Conservation (phyloP, 1,140 invertebrate genomes). For the Scaptomyza pallida region DNA sequence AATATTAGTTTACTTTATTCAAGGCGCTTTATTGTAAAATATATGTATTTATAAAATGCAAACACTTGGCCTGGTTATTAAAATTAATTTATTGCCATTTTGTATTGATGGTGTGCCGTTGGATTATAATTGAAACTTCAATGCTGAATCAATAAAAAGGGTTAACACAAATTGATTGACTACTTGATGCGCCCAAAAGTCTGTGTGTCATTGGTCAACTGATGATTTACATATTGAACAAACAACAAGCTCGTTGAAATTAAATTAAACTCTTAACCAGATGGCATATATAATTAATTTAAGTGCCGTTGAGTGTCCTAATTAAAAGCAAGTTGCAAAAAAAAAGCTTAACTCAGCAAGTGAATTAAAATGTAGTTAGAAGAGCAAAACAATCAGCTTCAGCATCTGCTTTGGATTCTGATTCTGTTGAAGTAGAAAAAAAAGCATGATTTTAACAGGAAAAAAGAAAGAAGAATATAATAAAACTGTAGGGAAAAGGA, state of each 20-base stretch:
- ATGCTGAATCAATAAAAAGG: no score
- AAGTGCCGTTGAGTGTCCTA: neutral
- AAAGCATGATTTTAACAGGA: neutral
- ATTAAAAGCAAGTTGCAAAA: neutral
- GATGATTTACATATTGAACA: neutral
- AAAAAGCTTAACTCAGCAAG: neutral
- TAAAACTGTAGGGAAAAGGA: no score
- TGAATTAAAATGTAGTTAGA: neutral
- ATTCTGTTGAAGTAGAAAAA: neutral
- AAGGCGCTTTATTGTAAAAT: neutral
- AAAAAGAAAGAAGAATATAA: neutral
- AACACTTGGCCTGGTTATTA: neutral
- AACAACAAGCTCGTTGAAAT: neutral
- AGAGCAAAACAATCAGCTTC: neutral
- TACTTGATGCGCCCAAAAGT: neutral
- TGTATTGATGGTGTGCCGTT: neutral
- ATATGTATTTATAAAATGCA: neutral
- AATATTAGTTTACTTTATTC: neutral
- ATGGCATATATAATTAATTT: neutral
- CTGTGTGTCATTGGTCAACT: neutral
- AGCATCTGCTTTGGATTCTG: neutral
- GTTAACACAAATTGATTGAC: no score
- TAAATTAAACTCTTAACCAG: neutral
- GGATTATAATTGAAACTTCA: no score
- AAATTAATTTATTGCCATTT: neutral